Evolutionary conservation across 2,797 vertebrate genomes (phyloP).

Genomic region (Microctenopoma steveboyesi): DNA sequence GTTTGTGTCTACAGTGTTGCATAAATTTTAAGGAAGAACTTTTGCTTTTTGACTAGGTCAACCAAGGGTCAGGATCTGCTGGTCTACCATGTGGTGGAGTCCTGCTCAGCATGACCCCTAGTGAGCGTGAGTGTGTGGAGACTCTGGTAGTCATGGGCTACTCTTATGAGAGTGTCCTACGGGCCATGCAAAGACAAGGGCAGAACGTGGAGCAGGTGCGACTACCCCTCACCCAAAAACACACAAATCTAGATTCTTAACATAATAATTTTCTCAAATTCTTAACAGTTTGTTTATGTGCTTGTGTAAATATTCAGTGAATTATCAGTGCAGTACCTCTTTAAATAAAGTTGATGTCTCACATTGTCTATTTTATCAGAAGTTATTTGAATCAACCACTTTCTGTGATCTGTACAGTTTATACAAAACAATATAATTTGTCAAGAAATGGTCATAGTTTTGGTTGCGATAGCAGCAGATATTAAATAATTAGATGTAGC

Average conservation of each 20-base stretch:
- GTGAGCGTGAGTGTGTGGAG: conserved; percentile 91
- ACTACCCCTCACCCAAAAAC: conserved; percentile 19
- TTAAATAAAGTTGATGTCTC: conserved; percentile 43
- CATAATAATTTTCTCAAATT: neutral
- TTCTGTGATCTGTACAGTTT: conserved; percentile 12
- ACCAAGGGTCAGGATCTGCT: conserved; percentile 57
- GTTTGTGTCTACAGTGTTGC: neutral
- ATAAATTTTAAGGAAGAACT: neutral
- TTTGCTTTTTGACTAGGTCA: conserved; percentile 53
- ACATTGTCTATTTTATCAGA: conserved; percentile 20
- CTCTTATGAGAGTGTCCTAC: conserved; percentile 90
- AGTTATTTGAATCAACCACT: conserved; percentile 1
- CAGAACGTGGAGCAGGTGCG: conserved; percentile 97
- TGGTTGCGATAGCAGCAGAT: neutral
- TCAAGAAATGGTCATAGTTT: neutral
- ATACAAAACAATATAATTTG: conserved; percentile 2
- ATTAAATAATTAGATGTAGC: too few relatives aligned
- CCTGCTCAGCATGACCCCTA: conserved; percentile 87
- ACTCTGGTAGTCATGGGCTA: conserved; percentile 96
- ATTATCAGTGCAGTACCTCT: conserved; percentile 3
- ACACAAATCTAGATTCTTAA: conserved; percentile 34
- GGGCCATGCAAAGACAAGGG: conserved; percentile 96
- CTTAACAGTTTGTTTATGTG: conserved; percentile 6
- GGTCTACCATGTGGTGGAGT: conserved; percentile 72
- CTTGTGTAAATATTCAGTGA: conserved; percentile 17